A percentile compares a stretch with the other conserved stretches of the same genome.
Conservation (phyloP, 1,140 invertebrate species). For the Rhagoletis pomonella region DNA sequence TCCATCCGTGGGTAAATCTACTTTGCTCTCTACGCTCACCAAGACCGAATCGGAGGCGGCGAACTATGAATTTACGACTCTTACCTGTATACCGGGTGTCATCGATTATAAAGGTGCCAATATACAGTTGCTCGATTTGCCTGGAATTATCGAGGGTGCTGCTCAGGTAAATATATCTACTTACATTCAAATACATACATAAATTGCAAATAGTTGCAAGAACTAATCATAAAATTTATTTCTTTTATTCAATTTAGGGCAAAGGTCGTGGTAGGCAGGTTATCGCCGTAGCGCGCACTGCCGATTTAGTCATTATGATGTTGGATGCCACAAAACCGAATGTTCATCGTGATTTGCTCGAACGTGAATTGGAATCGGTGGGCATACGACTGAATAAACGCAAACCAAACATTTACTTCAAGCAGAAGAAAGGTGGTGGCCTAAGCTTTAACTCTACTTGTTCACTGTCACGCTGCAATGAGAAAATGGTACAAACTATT, state of each 20-base stretch:
- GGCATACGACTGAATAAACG: slow-evolving; percentile 95
- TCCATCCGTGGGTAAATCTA: slow-evolving; percentile 97
- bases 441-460: slow-evolving; percentile 98
- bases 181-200: too few relatives aligned
- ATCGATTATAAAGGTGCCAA: slow-evolving; percentile 99
- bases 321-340: slow-evolving; percentile 98
- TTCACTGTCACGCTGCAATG: slow-evolving; percentile 93
- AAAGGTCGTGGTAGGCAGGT: slow-evolving; percentile 92
- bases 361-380: slow-evolving; percentile 96
- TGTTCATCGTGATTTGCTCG: slow-evolving; percentile 91
- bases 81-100: slow-evolving; percentile 99
- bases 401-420: slow-evolving; percentile 98
- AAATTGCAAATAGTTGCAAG: too few relatives aligned
- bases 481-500: slow-evolving; percentile 99
- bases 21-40: slow-evolving; percentile 93
- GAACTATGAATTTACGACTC: slow-evolving; percentile 98
- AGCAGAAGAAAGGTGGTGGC: slow-evolving; percentile 99
- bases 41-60: slow-evolving; percentile 94
- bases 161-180: slow-evolving; percentile 79
- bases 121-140: slow-evolving; percentile 97
- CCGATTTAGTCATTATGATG: slow-evolving; percentile 99
- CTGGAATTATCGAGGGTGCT: slow-evolving; percentile 98
- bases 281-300: slow-evolving; percentile 96
- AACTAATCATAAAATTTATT: too few relatives aligned
- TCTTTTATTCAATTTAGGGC: slow-evolving; percentile 75